Conservation (phyloP, 2,797 vertebrate genomes). For the Bryconaethiops microstoma region DNA sequence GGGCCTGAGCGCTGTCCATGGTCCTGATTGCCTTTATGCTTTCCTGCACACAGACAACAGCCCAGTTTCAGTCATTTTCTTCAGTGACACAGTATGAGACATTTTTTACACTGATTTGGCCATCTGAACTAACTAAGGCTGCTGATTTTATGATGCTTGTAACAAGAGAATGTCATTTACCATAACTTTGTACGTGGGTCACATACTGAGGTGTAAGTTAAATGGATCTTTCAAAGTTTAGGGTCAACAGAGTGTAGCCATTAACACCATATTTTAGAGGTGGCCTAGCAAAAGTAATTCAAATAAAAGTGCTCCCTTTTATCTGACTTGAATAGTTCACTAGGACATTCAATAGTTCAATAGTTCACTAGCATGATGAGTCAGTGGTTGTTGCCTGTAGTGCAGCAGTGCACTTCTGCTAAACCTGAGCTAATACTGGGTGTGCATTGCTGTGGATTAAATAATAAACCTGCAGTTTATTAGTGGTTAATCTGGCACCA, state of each 20-base stretch:
- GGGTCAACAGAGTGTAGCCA: conserved; percentile 8
- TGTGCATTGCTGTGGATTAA: background rate
- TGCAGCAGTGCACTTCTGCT: background rate
- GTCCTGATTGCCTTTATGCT: conserved; percentile 38
- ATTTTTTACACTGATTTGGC: conserved; percentile 7
- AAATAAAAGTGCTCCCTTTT: background rate
- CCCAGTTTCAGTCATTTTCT: background rate
- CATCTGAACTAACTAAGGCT: background rate
- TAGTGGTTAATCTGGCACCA: no score
- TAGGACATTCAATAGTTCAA: no score
- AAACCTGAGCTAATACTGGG: no score
- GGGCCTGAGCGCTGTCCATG: conserved; percentile 35
- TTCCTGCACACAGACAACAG: background rate
- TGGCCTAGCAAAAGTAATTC: no score
- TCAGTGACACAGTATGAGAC: background rate
- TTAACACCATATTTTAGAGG: background rate
- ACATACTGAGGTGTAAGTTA: background rate
- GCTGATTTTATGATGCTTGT: conserved; percentile 6
- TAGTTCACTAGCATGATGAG: no score
- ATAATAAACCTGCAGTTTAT: background rate
- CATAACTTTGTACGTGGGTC: background rate
- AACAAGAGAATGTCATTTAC: conserved; percentile 1
- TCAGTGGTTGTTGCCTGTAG: background rate
- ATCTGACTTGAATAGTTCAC: background rate
- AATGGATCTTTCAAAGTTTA: conserved; percentile 17